Conservation (phyloP, 2,888 invertebrate species). For the Cancer borealis region DNA sequence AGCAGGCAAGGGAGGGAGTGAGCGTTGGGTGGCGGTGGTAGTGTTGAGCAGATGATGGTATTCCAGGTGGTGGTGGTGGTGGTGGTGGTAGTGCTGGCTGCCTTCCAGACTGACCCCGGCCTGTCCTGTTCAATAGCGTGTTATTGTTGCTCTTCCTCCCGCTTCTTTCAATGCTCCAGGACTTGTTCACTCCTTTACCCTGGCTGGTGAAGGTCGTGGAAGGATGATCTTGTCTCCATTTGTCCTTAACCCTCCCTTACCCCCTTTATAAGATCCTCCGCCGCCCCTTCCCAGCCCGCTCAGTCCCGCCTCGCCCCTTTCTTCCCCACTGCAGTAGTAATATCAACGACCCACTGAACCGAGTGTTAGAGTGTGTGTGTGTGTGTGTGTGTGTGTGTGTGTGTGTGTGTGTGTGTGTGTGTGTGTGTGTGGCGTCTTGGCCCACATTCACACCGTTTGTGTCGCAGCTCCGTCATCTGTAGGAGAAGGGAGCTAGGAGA, state of each 20-base stretch:
- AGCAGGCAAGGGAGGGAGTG: not conserved
- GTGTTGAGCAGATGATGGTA: not conserved
- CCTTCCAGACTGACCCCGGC: not conserved
- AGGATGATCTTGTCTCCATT: not conserved
- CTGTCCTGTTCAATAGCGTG: not conserved
- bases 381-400: too few species aligned
- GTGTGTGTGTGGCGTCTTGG: not conserved
- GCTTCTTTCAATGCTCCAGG: not conserved
- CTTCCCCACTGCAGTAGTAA: not conserved
- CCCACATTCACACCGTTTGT: not conserved
- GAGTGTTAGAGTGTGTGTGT: not conserved
- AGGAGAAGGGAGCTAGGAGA: not conserved
- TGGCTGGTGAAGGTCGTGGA: not conserved
- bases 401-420: too few species aligned
- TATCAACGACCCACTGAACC: not conserved
- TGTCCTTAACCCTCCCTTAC: not conserved
- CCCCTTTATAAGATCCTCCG: not conserved
- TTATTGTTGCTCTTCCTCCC: not conserved
- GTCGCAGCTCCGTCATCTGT: not conserved
- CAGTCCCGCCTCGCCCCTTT: not conserved
- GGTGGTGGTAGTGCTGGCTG: not conserved
- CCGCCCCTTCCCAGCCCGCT: not conserved
- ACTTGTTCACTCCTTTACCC: not conserved
- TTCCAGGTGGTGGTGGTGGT: constrained; percentile 5
- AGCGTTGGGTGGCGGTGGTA: not conserved